Conservation (phyloP, 2,888 invertebrate species). For the Amiota minor region DNA sequence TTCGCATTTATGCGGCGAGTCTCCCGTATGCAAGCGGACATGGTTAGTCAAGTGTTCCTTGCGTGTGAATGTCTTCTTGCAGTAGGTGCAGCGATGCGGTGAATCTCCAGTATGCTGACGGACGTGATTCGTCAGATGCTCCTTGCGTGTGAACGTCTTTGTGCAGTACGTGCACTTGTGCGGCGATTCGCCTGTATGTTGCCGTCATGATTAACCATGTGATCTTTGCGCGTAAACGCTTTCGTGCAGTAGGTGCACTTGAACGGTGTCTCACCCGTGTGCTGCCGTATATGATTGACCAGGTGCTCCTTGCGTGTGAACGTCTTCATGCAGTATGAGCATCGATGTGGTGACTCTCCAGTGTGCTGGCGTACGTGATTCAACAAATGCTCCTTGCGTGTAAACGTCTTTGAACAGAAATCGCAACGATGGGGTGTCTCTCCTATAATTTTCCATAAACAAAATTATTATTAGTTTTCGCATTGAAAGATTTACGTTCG, state of each 20-base stretch:
- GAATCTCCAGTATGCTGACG: constrained; percentile 87
- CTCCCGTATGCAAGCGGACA: constrained; percentile 85
- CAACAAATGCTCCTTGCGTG: constrained; percentile 88
- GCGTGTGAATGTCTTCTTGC: constrained; percentile 80
- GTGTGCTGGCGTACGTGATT: constrained; percentile 88
- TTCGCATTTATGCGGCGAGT: constrained; percentile 88
- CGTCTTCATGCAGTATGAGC: constrained; percentile 88
- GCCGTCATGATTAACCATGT: constrained; percentile 82
- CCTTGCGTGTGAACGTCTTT: constrained; percentile 85
- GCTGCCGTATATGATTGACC: constrained; percentile 88
- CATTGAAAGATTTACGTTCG: constrained; percentile 44
- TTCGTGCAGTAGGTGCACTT: constrained; percentile 89
- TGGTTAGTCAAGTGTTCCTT: constrained; percentile 92
- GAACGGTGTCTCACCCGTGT: constrained; percentile 89
- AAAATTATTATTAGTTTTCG: neutral
- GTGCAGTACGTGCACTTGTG: constrained; percentile 90
- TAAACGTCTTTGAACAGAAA: constrained; percentile 90
- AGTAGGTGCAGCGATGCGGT: constrained; percentile 75
- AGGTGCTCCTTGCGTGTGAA: constrained; percentile 92
- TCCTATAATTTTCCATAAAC: constrained; percentile 69
- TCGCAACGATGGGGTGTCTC: constrained; percentile 90
- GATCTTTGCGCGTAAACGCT: constrained; percentile 89
- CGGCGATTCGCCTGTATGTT: constrained; percentile 88
- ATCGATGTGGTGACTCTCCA: constrained; percentile 89
- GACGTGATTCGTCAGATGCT: constrained; percentile 89